phyloP scores from a whole-genome alignment of 1,140 invertebrate species.

The Hylaeus volcanicus region DNA sequence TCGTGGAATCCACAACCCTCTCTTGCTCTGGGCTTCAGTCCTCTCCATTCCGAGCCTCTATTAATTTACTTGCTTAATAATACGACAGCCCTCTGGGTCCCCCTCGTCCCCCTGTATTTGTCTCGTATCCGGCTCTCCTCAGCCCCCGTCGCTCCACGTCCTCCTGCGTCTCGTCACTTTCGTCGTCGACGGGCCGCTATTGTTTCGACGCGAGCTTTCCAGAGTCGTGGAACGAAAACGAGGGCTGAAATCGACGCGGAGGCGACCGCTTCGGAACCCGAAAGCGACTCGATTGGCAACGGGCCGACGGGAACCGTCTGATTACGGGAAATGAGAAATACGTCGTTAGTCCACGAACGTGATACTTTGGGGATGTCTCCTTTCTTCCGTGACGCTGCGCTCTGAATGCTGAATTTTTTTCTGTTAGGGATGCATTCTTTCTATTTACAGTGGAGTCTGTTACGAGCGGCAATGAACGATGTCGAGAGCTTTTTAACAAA shows the following conservation, averaged over 20 bases:
- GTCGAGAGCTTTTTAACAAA: too few relatives aligned
- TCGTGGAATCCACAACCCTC: conserved; percentile 69
- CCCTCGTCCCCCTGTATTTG: conserved; percentile 22
- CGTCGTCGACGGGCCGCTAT: conserved; percentile 50
- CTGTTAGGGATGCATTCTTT: too few relatives aligned
- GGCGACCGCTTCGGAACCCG: too few relatives aligned
- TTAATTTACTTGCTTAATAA: conserved; percentile 80
- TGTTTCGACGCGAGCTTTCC: conserved; percentile 19
- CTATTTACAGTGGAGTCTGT: too few relatives aligned
- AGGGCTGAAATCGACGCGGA: too few relatives aligned
- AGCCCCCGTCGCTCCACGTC: conserved; percentile 14
- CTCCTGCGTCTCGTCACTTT: conserved; percentile 42
- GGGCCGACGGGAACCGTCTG: conserved; percentile 30
- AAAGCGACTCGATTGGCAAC: conserved; percentile 36
- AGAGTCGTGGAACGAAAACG: neutral
- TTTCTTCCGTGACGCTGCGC: conserved; percentile 43
- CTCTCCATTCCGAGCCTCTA: conserved; percentile 69
- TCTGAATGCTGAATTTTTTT: neutral
- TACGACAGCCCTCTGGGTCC: conserved; percentile 64
- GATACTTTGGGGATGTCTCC: conserved; percentile 28
- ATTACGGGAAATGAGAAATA: conserved; percentile 32
- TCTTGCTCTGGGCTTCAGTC: conserved; percentile 20
- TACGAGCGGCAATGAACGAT: too few relatives aligned
- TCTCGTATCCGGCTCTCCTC: conserved; percentile 38
- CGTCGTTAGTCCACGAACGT: conserved; percentile 31